These are phyloP conservation scores for Thalassarche chlororhynchos DNA, from an alignment of 2,113 vertebrate genomes.

Conservation along the genomic window DNA sequence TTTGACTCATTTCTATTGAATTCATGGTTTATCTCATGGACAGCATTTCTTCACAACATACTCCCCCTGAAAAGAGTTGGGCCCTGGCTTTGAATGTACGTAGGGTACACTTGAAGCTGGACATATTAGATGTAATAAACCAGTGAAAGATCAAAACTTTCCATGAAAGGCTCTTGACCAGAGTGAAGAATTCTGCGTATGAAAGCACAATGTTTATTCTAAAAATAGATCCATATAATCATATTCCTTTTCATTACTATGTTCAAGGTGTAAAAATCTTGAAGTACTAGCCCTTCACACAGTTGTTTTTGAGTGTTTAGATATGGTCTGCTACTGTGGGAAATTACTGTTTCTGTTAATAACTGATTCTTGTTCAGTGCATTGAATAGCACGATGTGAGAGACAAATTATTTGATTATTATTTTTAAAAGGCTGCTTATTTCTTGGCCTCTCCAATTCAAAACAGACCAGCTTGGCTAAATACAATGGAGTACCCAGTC, in stretches of 20 bases:
- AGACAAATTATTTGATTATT: not conserved
- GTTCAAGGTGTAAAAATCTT: not conserved
- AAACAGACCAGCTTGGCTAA: not conserved
- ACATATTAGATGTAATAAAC: not conserved
- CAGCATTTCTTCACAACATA: not conserved
- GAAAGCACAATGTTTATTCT: constrained; percentile 9
- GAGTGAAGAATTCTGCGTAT: constrained; percentile 1
- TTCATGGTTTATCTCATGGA: not conserved
- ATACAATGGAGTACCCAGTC: not conserved
- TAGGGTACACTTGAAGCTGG: not conserved
- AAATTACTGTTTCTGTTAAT: not conserved
- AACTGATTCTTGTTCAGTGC: not conserved
- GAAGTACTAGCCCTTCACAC: not conserved
- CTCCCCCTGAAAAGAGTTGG: not conserved
- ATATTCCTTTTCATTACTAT: not conserved
- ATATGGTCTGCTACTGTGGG: not conserved
- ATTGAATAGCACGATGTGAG: not conserved
- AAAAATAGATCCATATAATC: not conserved
- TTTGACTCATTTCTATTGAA: constrained; percentile 14
- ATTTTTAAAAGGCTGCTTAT: not conserved
- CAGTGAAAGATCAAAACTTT: not conserved
- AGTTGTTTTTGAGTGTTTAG: not conserved
- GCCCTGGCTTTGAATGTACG: not conserved
- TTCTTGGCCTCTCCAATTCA: not conserved
- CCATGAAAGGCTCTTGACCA: constrained; percentile 9